A percentile compares a stretch with the other conserved stretches of the same genome.
Conservation (phyloP, 2,797 vertebrate species). For the Spinibarbus caldwelli region DNA sequence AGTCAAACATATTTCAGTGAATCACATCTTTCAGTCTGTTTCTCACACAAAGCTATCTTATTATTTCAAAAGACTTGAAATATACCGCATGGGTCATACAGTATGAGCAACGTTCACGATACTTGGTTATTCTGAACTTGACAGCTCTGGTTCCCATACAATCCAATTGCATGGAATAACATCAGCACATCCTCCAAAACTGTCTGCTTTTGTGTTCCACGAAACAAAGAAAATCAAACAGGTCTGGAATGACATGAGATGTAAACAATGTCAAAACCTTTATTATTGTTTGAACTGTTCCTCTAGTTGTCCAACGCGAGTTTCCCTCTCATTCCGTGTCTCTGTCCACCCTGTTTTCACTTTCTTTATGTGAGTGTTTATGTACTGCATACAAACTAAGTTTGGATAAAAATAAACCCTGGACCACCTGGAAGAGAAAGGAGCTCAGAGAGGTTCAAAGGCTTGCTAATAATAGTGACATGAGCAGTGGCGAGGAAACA, state of each 20-base stretch:
- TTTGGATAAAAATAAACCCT: conserved; percentile 53
- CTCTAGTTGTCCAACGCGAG: not conserved
- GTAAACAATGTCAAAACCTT: not conserved
- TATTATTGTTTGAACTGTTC: not conserved
- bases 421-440: conserved; percentile 62
- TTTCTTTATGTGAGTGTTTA: conserved; percentile 49
- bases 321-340: conserved; percentile 39
- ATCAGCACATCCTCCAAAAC: not conserved
- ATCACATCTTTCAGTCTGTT: not conserved
- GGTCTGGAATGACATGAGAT: not conserved
- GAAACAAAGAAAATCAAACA: not conserved
- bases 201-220: not conserved
- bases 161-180: not conserved
- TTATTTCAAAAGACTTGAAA: not conserved
- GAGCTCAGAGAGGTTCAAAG: conserved; percentile 58
- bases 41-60: not conserved
- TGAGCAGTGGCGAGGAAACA: conserved; percentile 51
- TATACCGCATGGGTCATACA: not conserved
- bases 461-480: conserved; percentile 63
- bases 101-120: not conserved
- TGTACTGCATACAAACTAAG: conserved; percentile 57
- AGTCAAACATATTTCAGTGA: not conserved
- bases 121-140: not conserved
- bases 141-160: not conserved
- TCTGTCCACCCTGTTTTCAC: conserved; percentile 43